Conservation (phyloP, 2,113 vertebrate genomes). For the Corythoichthys intestinalis region DNA sequence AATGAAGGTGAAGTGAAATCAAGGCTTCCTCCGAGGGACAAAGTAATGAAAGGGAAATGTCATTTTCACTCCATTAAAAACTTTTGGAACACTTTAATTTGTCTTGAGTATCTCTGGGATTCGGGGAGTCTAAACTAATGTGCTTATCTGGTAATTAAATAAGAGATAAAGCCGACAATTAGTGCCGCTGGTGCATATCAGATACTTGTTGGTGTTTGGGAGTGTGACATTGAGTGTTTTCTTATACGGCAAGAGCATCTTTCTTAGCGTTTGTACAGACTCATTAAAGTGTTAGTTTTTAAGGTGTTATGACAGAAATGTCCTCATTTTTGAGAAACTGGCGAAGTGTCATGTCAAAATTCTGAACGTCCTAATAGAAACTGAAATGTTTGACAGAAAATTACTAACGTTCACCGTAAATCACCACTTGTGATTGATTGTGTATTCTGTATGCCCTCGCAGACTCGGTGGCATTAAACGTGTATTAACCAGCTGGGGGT, state of each 20-base stretch:
- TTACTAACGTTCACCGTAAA: slow-evolving; percentile 9
- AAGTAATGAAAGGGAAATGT: slow-evolving; percentile 27
- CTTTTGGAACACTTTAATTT: slow-evolving; percentile 48
- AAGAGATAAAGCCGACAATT: slow-evolving; percentile 63
- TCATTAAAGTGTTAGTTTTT: slow-evolving; percentile 12
- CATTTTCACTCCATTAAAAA: slow-evolving; percentile 43
- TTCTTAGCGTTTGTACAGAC: slow-evolving; percentile 9
- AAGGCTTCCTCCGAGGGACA: slow-evolving; percentile 28
- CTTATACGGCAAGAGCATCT: slow-evolving; percentile 4
- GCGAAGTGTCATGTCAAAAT: neutral
- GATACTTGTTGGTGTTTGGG: slow-evolving; percentile 18
- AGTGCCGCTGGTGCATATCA: slow-evolving; percentile 35
- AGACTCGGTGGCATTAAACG: slow-evolving; percentile 43
- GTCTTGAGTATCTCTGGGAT: slow-evolving; percentile 38
- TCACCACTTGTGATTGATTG: slow-evolving; percentile 27
- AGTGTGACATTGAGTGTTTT: slow-evolving; percentile 9
- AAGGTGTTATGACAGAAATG: slow-evolving; percentile 31
- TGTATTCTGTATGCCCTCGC: slow-evolving; percentile 39
- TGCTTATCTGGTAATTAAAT: slow-evolving; percentile 63
- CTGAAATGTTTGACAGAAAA: no score
- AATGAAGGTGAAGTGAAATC: slow-evolving; percentile 20
- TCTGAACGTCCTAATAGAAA: no score
- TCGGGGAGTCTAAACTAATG: slow-evolving; percentile 55
- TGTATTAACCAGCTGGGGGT: slow-evolving; percentile 55
- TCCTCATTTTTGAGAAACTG: slow-evolving; percentile 19